Conservation (phyloP, 2,113 vertebrate species). For the Salvelinus namaycush region DNA sequence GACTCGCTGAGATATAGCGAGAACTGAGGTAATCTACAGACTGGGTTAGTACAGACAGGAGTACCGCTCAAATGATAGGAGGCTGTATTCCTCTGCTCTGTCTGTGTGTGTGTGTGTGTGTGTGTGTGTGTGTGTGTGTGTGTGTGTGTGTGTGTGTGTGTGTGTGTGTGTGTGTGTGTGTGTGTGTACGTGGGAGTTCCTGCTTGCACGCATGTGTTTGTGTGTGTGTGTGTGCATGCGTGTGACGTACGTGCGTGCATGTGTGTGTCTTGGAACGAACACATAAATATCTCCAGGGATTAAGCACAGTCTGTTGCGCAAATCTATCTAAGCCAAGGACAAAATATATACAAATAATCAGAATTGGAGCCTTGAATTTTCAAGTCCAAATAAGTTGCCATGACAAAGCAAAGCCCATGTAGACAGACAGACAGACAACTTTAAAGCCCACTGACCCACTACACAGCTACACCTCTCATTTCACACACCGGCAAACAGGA, state of each 20-base stretch:
- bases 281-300: slow-evolving; percentile 33
- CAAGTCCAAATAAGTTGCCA: slow-evolving; percentile 5
- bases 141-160: too few species aligned
- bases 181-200: too few species aligned
- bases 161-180: too few species aligned
- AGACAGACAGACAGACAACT: not conserved
- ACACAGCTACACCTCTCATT: not conserved
- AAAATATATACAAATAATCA: slow-evolving; percentile 44
- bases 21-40: not conserved
- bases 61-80: not conserved
- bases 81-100: too few species aligned
- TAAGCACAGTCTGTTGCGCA: slow-evolving; percentile 40
- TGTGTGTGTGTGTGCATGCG: not conserved
- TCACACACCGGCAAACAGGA: not conserved
- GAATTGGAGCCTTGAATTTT: slow-evolving; percentile 48
- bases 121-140: rapidly evolving
- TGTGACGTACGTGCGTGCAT: not conserved
- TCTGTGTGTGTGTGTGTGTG: too few species aligned
- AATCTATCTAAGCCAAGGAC: slow-evolving; percentile 41
- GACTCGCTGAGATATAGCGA: not conserved
- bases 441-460: not conserved
- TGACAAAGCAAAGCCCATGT: slow-evolving; percentile 6
- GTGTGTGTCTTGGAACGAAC: too few species aligned
- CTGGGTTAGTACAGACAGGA: not conserved
- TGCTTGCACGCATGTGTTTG: too few species aligned